A percentile compares a stretch with the other conserved stretches of the same genome.
Evolutionary conservation across 2,888 invertebrate genomes (phyloP).

Genomic region (Steinernema carpocapsae): DNA sequence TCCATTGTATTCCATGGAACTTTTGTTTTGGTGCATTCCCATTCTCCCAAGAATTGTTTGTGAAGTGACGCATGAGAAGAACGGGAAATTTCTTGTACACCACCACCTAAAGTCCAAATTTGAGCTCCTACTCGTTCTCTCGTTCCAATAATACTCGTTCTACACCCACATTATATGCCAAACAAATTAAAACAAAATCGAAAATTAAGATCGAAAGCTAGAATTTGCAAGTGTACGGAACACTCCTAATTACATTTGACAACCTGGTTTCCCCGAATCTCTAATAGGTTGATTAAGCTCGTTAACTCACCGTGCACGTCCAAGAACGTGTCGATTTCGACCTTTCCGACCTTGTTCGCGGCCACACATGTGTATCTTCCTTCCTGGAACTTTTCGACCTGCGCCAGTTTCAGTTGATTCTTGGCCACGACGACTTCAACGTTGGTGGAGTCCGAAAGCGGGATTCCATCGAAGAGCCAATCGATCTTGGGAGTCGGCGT

Average conservation of each 20-base stretch:
- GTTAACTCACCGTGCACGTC: conserved; percentile 55
- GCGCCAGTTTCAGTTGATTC: conserved; percentile 36
- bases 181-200: background rate
- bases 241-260: background rate
- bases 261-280: background rate
- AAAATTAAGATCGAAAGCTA: background rate
- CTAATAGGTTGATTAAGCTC: no score
- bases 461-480: conserved; percentile 62
- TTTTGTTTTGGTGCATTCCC: no score
- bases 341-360: conserved; percentile 70
- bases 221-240: background rate
- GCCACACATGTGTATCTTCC: conserved; percentile 71
- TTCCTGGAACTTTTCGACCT: conserved; percentile 56
- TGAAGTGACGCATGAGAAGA: no score
- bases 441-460: conserved; percentile 43
- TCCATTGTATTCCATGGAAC: no score
- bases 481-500: conserved; percentile 44
- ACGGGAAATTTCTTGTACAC: no score
- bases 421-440: conserved; percentile 46
- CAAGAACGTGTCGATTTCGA: conserved; percentile 66
- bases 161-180: no score
- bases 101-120: no score
- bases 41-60: no score
- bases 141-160: no score
- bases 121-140: no score